phyloP scores from a whole-genome alignment of 2,113 vertebrate species.

The Xiphorhynchus elegans region DNA sequence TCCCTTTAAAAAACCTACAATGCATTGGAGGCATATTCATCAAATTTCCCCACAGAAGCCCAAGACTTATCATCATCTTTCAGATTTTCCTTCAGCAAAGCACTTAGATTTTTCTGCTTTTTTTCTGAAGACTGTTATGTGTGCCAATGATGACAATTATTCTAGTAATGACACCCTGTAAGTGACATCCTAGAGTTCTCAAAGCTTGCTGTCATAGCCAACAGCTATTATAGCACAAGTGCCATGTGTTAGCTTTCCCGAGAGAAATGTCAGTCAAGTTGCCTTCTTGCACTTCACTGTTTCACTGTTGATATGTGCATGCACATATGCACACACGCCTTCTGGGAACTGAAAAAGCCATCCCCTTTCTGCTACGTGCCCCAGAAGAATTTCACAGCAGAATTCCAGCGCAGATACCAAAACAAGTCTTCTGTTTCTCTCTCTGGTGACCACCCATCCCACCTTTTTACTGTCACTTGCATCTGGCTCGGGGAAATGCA shows the following conservation, averaged over 20 bases:
- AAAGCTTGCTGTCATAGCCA: not conserved
- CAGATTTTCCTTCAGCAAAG: not conserved
- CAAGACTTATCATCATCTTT: not conserved
- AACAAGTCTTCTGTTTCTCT: not conserved
- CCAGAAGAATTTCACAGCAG: not conserved
- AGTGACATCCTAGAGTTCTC: not conserved
- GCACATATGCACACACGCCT: accelerated
- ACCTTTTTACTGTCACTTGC: not conserved
- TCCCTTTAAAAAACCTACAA: not conserved
- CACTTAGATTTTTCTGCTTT: not conserved
- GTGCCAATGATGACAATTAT: slow-evolving; percentile 1
- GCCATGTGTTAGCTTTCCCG: not conserved
- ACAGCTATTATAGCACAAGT: not conserved
- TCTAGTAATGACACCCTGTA: not conserved
- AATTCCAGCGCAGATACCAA: not conserved
- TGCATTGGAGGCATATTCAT: not conserved
- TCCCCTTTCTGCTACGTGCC: not conserved
- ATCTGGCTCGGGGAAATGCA: not conserved
- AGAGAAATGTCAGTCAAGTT: not conserved
- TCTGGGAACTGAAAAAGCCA: not conserved
- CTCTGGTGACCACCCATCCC: not conserved
- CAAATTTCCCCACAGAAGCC: not conserved
- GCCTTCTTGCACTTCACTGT: not conserved
- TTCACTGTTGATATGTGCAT: not conserved
- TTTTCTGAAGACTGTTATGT: not conserved